Evolutionary conservation across 2,113 vertebrate species (phyloP).

Genomic region (Synodontis membranacea): DNA sequence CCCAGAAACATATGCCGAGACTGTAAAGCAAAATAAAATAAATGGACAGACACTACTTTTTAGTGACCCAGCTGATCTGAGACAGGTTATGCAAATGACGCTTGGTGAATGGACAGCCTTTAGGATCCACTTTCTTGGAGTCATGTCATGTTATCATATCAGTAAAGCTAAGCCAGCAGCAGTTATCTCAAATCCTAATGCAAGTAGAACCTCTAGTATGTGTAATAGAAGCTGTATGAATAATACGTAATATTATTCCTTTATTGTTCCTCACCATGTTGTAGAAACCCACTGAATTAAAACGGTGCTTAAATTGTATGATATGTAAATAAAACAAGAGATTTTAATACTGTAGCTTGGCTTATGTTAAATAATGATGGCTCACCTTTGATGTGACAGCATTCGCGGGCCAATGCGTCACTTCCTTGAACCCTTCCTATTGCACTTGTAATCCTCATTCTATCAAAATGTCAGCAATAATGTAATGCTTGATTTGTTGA

Average conservation of each 20-base stretch:
- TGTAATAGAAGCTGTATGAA: not conserved
- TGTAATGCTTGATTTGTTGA: not conserved
- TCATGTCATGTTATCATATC: constrained; percentile 32
- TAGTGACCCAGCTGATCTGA: constrained; percentile 66
- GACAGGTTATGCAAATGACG: constrained; percentile 69
- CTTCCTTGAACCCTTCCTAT: not conserved
- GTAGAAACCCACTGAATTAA: not conserved
- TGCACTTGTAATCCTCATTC: not conserved
- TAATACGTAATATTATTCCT: not conserved
- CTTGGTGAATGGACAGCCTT: constrained; percentile 74
- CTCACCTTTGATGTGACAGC: not conserved
- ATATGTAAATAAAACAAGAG: not conserved
- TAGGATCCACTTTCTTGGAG: constrained; percentile 69
- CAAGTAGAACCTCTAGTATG: not conserved
- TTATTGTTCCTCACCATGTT: not conserved
- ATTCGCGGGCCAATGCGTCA: not conserved
- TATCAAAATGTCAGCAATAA: not conserved
- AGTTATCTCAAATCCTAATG: not conserved
- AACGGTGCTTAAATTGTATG: not conserved
- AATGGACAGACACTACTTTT: constrained; percentile 67
- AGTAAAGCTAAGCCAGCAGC: not conserved
- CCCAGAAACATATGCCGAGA: constrained; percentile 59
- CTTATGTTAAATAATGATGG: not conserved
- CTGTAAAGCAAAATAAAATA: constrained; percentile 62
- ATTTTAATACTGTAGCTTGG: not conserved